These are phyloP conservation scores for Gadopsis marmoratus DNA, from an alignment of 2,797 vertebrate species.

Conservation along the genomic window DNA sequence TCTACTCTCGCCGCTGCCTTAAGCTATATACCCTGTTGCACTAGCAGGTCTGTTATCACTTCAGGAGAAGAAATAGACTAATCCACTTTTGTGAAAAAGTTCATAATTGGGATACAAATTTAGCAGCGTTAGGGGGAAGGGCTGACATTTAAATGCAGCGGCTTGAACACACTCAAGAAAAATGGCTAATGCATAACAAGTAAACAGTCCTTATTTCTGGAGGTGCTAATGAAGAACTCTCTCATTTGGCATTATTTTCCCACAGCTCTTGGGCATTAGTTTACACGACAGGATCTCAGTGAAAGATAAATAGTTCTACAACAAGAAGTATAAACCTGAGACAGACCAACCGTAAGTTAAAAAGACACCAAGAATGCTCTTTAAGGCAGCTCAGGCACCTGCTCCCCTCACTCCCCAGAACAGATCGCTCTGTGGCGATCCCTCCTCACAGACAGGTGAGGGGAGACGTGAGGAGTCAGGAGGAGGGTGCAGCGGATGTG, in stretches of 20 bases:
- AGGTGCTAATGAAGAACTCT: slow-evolving; percentile 24
- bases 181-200: slow-evolving; percentile 33
- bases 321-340: not conserved
- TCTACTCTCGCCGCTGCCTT: slow-evolving; percentile 60
- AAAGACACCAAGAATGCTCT: slow-evolving; percentile 4
- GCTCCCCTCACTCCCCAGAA: slow-evolving; percentile 5
- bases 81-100: slow-evolving; percentile 46
- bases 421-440: slow-evolving; percentile 11
- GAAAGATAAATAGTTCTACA: slow-evolving; percentile 13
- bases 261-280: slow-evolving; percentile 10
- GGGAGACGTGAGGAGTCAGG: slow-evolving; percentile 44
- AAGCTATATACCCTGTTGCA: slow-evolving; percentile 59
- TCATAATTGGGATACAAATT: slow-evolving; percentile 55
- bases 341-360: not conserved
- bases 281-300: slow-evolving; percentile 4
- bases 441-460: slow-evolving; percentile 64
- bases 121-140: slow-evolving; percentile 6
- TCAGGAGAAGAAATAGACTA: slow-evolving; percentile 43
- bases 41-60: slow-evolving; percentile 49
- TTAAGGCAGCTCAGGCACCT: not conserved
- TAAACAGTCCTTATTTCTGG: slow-evolving; percentile 20
- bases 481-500: slow-evolving; percentile 60
- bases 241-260: slow-evolving; percentile 28
- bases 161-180: slow-evolving; percentile 20
- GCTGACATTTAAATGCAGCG: slow-evolving; percentile 21